Evolutionary conservation across 92 coral and sea anemone genomes (phyloP), one percentile per base, ranked within the genome.

Genomic region (Parazoanthus atlanticus): DNA sequence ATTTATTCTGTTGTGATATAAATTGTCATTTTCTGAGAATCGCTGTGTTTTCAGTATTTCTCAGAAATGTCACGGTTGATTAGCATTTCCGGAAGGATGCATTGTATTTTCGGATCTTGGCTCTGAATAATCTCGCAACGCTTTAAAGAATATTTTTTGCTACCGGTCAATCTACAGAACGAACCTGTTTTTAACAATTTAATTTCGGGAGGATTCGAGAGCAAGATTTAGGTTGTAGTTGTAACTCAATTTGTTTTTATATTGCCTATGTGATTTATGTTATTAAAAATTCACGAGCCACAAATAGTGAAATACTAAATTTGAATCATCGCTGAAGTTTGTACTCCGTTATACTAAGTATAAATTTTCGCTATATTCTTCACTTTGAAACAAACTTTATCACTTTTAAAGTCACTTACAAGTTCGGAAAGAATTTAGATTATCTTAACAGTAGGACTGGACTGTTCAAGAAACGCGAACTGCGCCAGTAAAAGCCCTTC

Each of bases 71-170:
- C 40, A 46, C 40, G 80, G 80, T 21, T 41, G 80, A 54, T 54
- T 52, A 61, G 29, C 36, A 80, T 58, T 56, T 52, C 84, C 84
- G 84, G 84, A 80, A 80, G 19, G 10, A 36, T 11, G 76, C 76
- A 31, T 21, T 61, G 25, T 56, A 21, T 56, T 56, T 36, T 46
- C 49, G 49, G 49, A 46, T 46, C 11, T 40, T 40, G 13, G 61
- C 77, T 2, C 30, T 34, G 78, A 74, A 74, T 33, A 74, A 16
- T 33, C 25, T 33, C 78, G 78, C 78, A 16, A 7, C 8, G 17
- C 17, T 75, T 19, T 75, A 75, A 21, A 21, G 43, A 75, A 75
- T 75, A 41, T 10, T 19, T 72, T 36, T 75, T 17, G 34, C 52
- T 75, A 12, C 79, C 79, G 30, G 79, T 34, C 79, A 40, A 47